phyloP scores from a whole-genome alignment of 2,113 vertebrate genomes.

The Chiloscyllium plagiosum region DNA sequence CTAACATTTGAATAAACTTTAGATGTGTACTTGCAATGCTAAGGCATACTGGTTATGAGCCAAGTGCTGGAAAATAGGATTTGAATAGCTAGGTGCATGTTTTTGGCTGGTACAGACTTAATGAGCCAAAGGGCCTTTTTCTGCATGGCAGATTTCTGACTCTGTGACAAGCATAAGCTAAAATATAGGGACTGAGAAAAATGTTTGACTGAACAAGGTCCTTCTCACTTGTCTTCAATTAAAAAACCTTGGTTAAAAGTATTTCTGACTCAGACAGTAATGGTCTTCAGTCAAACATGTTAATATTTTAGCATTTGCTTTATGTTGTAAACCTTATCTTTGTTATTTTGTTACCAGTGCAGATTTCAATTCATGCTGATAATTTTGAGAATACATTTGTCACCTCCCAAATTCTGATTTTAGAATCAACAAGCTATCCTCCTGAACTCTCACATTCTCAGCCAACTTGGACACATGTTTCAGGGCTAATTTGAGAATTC shows the following conservation, averaged over 20 bases:
- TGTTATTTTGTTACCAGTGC: not conserved
- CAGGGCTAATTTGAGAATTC: not conserved
- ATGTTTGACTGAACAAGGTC: not conserved
- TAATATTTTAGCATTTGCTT: not conserved
- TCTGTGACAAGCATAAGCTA: not conserved
- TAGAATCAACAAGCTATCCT: not conserved
- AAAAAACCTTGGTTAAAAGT: not conserved
- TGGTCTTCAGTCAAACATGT: not conserved
- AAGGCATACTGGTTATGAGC: no score
- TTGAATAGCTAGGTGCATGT: no score
- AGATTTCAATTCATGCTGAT: not conserved
- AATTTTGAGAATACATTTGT: not conserved
- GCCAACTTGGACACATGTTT: not conserved
- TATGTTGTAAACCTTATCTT: not conserved
- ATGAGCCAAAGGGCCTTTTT: no score
- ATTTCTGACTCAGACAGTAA: not conserved
- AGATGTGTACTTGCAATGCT: no score
- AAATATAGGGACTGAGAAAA: not conserved
- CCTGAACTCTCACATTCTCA: not conserved
- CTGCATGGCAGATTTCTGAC: not conserved
- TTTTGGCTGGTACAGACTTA: no score
- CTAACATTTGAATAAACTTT: no score
- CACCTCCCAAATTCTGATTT: not conserved
- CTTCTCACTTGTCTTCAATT: not conserved
- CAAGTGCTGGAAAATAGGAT: no score